Evolutionary conservation across 37 sponge, comb jelly and placozoan species (phyloP), one percentile per base, ranked within the genome.

Genomic region (Eunapius fragilis): DNA sequence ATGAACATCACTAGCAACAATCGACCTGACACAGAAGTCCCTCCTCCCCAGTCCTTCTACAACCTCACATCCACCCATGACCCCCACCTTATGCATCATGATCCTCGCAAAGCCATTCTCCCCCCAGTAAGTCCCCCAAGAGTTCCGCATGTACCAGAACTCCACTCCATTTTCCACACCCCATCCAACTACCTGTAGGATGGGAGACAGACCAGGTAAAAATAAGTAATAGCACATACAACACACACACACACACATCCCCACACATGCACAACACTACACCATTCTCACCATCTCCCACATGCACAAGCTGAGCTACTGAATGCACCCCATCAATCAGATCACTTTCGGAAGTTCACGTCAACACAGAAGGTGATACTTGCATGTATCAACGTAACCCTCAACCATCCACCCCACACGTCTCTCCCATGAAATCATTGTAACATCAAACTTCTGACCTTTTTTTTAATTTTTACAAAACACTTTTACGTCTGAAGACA

Each of bases 121-220:
- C 36, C 95, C 95, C 95, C 95, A 95, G 95, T 95, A 95, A 31
- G 89, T 82, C 14, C 95, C 95, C 95, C 95, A 95, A 25, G 92
- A 91, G 89, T 95, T 95, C 41, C 95, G 76, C 72, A 95, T 71
- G 72, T 89, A 80, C 95, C 95, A 95, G 76, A 84, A 95, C 87
- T 95, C 95, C 45, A 95, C 92, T 33, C 95, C 95, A 84, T 91
- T 89, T 86, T 95, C 95, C 17, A 95, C 95, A 37, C 95, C 95
- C 95, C 95, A 95, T 25, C 95, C 95, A 27, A 95, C 95, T 0
- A 95, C 84, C 77, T 86, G 83, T 5, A 37, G n/a, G 35, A 70
- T 2, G 38, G 37, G 11, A 36, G 25, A 70, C 77, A 25, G 30
- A 36, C 67, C 58, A 78, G n/a, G 41, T 25, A 24, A 47, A 78